A percentile compares a stretch with the other conserved stretches of the same genome.
phyloP scores from a whole-genome alignment of 2,113 vertebrate genomes.

The Caretta caretta region DNA sequence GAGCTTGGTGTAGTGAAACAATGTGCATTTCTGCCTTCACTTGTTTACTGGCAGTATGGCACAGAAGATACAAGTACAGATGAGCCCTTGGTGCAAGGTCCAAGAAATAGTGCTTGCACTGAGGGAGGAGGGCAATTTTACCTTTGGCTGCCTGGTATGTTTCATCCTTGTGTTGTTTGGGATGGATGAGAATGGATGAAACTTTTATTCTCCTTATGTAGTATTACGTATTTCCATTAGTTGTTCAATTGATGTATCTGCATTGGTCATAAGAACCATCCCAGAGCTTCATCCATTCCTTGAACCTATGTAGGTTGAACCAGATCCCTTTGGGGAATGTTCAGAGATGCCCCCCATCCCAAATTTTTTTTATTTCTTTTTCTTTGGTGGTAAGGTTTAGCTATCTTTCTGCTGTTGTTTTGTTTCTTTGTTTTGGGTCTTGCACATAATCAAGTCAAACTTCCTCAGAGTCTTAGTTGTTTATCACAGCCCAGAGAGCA shows the following conservation, averaged over 20 bases:
- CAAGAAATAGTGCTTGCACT: neutral
- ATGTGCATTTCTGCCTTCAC: neutral
- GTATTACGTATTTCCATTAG: neutral
- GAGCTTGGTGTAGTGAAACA: conserved; percentile 16
- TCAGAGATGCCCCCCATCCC: neutral
- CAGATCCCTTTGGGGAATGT: neutral
- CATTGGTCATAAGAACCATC: neutral
- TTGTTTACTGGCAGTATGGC: neutral
- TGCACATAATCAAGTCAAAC: neutral
- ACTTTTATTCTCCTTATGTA: neutral
- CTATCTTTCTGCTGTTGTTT: neutral
- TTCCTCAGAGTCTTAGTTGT: neutral
- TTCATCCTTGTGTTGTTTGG: neutral
- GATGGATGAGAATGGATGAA: neutral
- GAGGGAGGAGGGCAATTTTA: neutral
- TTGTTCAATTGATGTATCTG: neutral
- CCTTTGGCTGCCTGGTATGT: neutral
- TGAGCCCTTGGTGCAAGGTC: neutral
- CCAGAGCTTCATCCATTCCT: accelerated
- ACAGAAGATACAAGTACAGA: neutral
- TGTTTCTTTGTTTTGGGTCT: neutral
- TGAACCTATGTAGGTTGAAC: neutral
- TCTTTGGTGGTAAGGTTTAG: neutral
- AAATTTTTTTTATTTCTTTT: neutral
- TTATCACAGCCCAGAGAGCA: neutral